A percentile compares a stretch with the other conserved stretches of the same genome.
phyloP scores from a whole-genome alignment of 2,888 invertebrate genomes.

The Drosophila cracens region DNA sequence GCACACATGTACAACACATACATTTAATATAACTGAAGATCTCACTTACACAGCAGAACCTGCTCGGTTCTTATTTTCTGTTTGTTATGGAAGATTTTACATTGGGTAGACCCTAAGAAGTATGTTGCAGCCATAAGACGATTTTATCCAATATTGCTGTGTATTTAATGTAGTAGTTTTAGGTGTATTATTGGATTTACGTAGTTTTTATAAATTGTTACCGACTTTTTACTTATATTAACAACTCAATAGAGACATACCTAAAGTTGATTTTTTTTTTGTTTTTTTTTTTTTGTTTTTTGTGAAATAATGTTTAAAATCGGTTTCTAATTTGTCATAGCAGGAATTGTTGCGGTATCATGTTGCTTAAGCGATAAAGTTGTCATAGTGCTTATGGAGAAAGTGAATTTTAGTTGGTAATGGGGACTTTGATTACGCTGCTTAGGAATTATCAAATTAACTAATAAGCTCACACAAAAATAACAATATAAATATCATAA shows the following conservation, averaged over 20 bases:
- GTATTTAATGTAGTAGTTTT: conserved; percentile 32
- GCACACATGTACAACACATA: neutral
- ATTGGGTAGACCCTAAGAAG: conserved; percentile 17
- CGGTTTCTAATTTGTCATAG: conserved; percentile 38
- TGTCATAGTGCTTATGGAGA: conserved; percentile 46
- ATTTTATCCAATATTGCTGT: conserved; percentile 41
- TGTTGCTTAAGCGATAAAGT: conserved; percentile 34
- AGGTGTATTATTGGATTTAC: conserved; percentile 14
- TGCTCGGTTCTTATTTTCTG: conserved; percentile 1
- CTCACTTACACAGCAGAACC: conserved; percentile 25
- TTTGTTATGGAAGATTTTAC: conserved; percentile 28
- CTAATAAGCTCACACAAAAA: conserved; percentile 40
- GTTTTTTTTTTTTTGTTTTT: neutral
- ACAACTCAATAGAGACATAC: conserved; percentile 34
- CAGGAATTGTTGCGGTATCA: conserved; percentile 29
- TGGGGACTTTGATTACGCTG: conserved; percentile 28
- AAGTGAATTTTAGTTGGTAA: conserved; percentile 18
- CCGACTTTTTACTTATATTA: conserved; percentile 50
- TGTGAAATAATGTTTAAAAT: conserved; percentile 51
- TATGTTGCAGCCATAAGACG: conserved; percentile 45
- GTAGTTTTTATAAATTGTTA: conserved; percentile 23
- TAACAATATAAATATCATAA: conserved; percentile 60
- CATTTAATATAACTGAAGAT: conserved; percentile 16
- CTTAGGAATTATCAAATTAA: conserved; percentile 39
- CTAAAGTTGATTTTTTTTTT: conserved; percentile 22